Evolutionary conservation across 2,888 invertebrate species (phyloP), one percentile per base, ranked within the genome.

Genomic region (Cryptus viduatorius): DNA sequence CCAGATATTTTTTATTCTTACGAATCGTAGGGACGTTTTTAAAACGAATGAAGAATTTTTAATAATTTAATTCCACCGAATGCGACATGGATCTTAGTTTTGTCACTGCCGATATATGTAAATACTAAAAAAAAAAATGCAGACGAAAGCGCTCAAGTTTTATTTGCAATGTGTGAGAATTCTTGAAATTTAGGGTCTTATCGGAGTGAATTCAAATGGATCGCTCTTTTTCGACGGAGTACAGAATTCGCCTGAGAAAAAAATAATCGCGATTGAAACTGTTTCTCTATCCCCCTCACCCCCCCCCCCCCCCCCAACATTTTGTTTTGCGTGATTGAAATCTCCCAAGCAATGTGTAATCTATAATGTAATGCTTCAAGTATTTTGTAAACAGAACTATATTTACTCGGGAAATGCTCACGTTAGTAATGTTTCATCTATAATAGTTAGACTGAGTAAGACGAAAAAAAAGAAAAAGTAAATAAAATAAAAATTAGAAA

Each of bases 381-480:
- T 61, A 37, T 61, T 61, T 61, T 61, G 37, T 37, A 61, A 46
- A 75, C 53, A 16, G 12, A 10, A 71, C 29, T n/a, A n/a, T 29
- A 37, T 61, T 61, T 48, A 50, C 48, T 31, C 12, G 48, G 64
- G 37, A 46, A 64, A 75, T 37, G 64, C 64, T 46, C 75, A 31
- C 50, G 29, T 48, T 16, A 56, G 19, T 56, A 56, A 56, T 24
- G 56, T 56, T 37, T 31, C 64, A 48, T 46, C 37, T 48, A 37
- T n/a, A 31, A 50, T n/a, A 61, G 29, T 31, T 64, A 19, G 75
- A 75, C 48, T 75, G 48, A 64, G 24, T 64, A 64, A 75, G 31
- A 64, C 64, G 31, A 64, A 37, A 64, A 64, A 31, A 48, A 64
- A 44, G 19, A 59, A 37, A 37, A 4, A 37, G 4, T 37, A 37